Evolutionary conservation across 1,140 invertebrate species (phyloP).

Genomic region (Hycleus phaleratus): DNA sequence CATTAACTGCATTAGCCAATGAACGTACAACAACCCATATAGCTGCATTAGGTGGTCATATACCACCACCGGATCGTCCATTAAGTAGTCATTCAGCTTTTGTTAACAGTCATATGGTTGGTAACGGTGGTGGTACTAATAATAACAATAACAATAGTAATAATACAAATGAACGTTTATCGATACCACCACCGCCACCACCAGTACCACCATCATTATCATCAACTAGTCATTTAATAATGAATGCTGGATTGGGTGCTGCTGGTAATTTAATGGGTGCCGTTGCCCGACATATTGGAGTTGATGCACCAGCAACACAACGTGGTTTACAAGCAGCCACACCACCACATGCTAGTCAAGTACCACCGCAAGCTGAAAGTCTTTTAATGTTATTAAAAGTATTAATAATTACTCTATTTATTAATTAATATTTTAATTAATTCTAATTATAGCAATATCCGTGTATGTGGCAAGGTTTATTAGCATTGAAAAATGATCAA

Average conservation of each 20-base stretch:
- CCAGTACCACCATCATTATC: conserved; percentile 17
- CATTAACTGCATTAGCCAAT: conserved; percentile 35
- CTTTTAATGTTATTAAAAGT: conserved; percentile 67
- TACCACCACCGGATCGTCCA: conserved; percentile 34
- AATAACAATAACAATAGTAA: too few relatives aligned
- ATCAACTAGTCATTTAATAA: conserved; percentile 17
- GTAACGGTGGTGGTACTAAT: background rate
- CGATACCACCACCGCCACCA: conserved; percentile 22
- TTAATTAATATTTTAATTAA: background rate
- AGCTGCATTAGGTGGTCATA: conserved; percentile 25
- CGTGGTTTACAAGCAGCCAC: conserved; percentile 52
- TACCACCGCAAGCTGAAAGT: conserved; percentile 68
- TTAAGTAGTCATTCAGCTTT: conserved; percentile 30
- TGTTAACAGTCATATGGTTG: conserved; percentile 11
- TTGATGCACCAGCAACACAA: conserved; percentile 46
- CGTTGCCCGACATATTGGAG: conserved; percentile 46
- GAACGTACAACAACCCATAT: conserved; percentile 40
- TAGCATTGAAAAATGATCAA: conserved; percentile 93
- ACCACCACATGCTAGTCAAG: conserved; percentile 66
- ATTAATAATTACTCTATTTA: background rate
- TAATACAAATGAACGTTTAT: background rate
- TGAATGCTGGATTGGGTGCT: conserved; percentile 34
- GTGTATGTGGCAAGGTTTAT: conserved; percentile 91
- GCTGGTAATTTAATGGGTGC: conserved; percentile 38
- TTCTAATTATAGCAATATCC: conserved; percentile 64